Evolutionary conservation across 2,113 vertebrate genomes (phyloP).

Genomic region (Ciconia boyciana): DNA sequence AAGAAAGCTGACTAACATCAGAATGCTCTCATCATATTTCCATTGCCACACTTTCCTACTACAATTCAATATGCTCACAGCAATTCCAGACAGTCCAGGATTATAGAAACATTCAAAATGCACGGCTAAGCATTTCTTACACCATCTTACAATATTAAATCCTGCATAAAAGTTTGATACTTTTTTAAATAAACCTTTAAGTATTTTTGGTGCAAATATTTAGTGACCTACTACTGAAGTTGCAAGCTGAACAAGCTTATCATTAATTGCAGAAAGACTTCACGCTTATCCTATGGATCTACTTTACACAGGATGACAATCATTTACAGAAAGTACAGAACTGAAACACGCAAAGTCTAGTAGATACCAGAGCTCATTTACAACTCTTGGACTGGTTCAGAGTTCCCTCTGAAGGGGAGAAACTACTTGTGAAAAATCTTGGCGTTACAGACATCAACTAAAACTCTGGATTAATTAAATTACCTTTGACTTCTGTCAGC

Average conservation of each 20-base stretch:
- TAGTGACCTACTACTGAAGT: not conserved
- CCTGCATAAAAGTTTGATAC: not conserved
- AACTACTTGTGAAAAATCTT: not conserved
- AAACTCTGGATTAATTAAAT: not conserved
- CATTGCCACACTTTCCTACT: not conserved
- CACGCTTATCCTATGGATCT: not conserved
- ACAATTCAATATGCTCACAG: not conserved
- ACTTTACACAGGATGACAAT: not conserved
- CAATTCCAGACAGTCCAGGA: not conserved
- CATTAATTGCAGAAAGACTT: not conserved
- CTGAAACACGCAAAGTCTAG: not conserved
- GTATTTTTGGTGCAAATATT: not conserved
- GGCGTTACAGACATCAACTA: not conserved
- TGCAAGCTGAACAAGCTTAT: not conserved
- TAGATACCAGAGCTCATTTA: not conserved
- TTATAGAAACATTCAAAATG: not conserved
- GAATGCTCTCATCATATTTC: not conserved
- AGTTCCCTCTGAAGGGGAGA: not conserved
- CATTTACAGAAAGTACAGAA: not conserved
- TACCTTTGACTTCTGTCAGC: not conserved
- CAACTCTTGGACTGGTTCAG: not conserved
- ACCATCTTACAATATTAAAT: not conserved
- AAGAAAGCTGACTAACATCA: not conserved
- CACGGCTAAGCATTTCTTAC: not conserved
- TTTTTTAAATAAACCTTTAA: not conserved